Conservation (phyloP, 2,888 invertebrate species). For the Tetranychus truncatus region DNA sequence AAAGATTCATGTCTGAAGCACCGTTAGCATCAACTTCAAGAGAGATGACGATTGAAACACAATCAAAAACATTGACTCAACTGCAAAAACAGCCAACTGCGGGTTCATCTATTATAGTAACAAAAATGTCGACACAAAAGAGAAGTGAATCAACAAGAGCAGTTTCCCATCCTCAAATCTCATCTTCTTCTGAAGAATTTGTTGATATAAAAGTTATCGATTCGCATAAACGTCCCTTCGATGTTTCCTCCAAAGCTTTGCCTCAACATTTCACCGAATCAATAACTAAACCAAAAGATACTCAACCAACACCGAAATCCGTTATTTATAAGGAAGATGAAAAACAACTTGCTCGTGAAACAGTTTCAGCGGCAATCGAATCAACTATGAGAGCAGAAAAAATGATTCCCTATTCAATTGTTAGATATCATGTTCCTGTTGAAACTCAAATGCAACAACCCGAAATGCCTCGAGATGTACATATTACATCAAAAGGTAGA, state of each 20-base stretch:
- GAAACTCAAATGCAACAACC: background rate
- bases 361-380: background rate
- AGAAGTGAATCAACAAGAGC: background rate
- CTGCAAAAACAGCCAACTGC: background rate
- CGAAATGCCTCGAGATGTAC: background rate
- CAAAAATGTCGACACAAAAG: background rate
- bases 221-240: background rate
- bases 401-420: background rate
- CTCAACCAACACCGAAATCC: background rate
- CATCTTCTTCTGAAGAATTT: background rate
- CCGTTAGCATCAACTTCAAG: background rate
- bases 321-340: background rate
- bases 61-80: background rate
- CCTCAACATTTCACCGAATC: background rate
- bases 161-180: background rate
- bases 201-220: background rate
- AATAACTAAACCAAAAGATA: background rate
- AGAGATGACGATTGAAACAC: background rate
- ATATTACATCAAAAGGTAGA: background rate
- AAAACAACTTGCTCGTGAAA: background rate
- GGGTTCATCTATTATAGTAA: background rate
- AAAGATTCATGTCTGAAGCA: no score
- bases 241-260: background rate
- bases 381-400: background rate
- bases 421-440: background rate